Conservation (phyloP, 2,113 vertebrate species). For the Crotalus helleri region DNA sequence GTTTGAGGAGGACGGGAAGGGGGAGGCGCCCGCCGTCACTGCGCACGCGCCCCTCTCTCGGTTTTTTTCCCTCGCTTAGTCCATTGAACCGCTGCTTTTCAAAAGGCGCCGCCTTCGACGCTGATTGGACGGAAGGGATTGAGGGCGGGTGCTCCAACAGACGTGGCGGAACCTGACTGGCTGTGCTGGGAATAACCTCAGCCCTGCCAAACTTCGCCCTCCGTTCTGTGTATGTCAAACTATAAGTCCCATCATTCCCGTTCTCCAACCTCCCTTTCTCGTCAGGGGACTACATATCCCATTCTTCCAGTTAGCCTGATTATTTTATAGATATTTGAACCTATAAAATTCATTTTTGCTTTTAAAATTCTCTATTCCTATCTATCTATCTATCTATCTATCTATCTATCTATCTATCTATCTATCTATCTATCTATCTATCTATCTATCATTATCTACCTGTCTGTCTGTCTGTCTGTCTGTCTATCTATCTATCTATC, state of each 20-base stretch:
- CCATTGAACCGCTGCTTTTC: neutral
- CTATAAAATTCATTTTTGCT: too few species aligned
- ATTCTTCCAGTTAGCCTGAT: neutral
- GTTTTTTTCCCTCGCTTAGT: too few species aligned
- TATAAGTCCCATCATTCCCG: neutral
- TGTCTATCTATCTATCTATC: too few species aligned
- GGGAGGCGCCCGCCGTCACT: neutral
- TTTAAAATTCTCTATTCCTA: too few species aligned
- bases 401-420: too few species aligned
- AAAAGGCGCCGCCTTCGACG: neutral
- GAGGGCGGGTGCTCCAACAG: fast-evolving
- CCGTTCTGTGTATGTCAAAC: neutral
- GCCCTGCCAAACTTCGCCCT: neutral
- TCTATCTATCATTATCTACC: too few species aligned
- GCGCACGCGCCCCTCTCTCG: neutral
- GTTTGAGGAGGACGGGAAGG: neutral
- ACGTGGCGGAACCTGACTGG: neutral
- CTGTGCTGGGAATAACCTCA: neutral
- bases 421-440: too few species aligned
- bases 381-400: too few species aligned
- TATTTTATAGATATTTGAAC: too few species aligned
- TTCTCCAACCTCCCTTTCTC: neutral
- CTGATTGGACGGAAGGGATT: neutral
- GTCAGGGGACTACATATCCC: neutral
- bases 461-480: too few species aligned